Conservation (phyloP, 2,113 vertebrate species). For the Myanophis thanlyinensis region DNA sequence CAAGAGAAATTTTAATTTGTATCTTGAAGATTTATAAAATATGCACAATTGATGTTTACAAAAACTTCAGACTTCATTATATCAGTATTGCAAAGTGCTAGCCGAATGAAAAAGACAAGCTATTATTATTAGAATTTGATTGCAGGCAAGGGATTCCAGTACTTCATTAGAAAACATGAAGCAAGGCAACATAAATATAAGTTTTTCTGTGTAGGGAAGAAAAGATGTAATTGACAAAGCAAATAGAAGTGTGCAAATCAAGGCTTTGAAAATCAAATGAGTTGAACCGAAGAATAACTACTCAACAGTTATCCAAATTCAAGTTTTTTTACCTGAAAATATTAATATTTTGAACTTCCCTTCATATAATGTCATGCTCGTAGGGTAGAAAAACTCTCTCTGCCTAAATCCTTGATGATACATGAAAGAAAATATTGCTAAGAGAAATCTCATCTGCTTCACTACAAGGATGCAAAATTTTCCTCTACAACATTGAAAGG, state of each 20-base stretch:
- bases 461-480: background rate
- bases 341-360: background rate
- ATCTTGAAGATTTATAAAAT: background rate
- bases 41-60: slow-evolving; percentile 8
- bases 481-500: background rate
- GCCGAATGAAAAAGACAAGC: slow-evolving; percentile 11
- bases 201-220: background rate
- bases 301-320: background rate
- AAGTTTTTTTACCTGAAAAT: background rate
- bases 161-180: background rate
- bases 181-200: background rate
- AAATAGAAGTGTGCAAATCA: background rate
- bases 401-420: background rate
- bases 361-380: background rate
- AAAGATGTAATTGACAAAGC: background rate
- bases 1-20: background rate
- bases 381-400: background rate
- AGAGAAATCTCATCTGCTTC: background rate
- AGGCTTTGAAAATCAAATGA: background rate
- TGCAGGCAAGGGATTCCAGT: slow-evolving; percentile 1
- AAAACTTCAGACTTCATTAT: slow-evolving; percentile 2
- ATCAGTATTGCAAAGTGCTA: slow-evolving; percentile 1
- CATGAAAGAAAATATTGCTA: background rate
- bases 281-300: background rate
- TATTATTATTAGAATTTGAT: background rate